Base-by-base conservation (phyloP, 2,888 invertebrate genomes). In the Melanotus villosus region DNA sequence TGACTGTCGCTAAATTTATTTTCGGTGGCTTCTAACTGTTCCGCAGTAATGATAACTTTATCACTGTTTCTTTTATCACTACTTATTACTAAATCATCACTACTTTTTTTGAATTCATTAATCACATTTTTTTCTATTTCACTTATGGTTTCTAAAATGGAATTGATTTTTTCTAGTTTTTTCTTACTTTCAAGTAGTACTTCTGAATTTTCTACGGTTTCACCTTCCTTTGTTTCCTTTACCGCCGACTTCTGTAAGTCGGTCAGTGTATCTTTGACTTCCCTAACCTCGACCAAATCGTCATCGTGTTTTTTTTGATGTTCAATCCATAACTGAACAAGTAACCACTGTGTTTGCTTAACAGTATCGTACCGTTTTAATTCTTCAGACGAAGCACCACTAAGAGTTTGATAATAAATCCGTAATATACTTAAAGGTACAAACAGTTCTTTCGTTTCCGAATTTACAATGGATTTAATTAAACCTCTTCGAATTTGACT, bases 321-420 rank as follows among this genome's bases (percentile, higher is more conserved):
- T 73, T 84, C 84, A 23, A 79, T 79, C 21, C 78, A 75, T 14
- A 84, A 72, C 73, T 85, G 81, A 0, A 71, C 78, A 23, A 85
- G 75, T 18, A 85, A 73, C 85, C 85, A 85, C 62, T 81, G 79
- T 1, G 83, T 78, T 73, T 84, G 83, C 70, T 78, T 79, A 3
- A 78, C 75, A 23, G 81, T 74, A 58, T 84, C 83, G 10, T 79
- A 73, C 16, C 75, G 69, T 41, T 78, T 73, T 23, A 79, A 70
- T 54, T 81, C 81, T 52, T 81, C 78, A 18, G 73, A 68, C 1
- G 79, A 65, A 43, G 75, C 77, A 10, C 78, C 80, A 70, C 82
- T 83, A 52, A 84, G 73, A 1, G 82, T 83, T 69, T 83, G 80
- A 72, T 84, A 83, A 75, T 84, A 85, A 66, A 84, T 81, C 60